A percentile compares a stretch with the other conserved stretches of the same genome.
These are phyloP conservation scores for Dendrolimus pini DNA, from an alignment of 2,888 invertebrate species.

Conservation along the genomic window DNA sequence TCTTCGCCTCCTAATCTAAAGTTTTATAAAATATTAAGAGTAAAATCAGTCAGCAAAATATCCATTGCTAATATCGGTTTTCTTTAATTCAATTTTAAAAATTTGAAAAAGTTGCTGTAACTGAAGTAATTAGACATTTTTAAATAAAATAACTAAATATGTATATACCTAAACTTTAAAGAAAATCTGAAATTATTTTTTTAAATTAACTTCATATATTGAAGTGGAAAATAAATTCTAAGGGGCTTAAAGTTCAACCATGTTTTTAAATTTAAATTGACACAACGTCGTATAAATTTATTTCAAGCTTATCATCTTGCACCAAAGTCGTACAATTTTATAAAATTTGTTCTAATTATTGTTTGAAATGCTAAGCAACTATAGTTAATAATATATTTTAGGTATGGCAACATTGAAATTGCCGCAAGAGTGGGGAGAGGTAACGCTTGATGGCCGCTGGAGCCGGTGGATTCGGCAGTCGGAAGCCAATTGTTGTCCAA, in stretches of 20 bases:
- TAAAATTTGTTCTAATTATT: conserved; percentile 22
- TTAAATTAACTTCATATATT: no score
- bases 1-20: no score
- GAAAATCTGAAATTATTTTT: no score
- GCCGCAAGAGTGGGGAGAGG: conserved; percentile 39
- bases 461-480: conserved; percentile 60
- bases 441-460: conserved; percentile 33
- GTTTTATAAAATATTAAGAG: no score
- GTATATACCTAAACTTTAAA: no score
- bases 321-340: conserved; percentile 26
- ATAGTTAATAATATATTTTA: conserved; percentile 28
- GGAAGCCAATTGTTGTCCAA: conserved; percentile 72
- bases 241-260: not conserved
- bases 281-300: conserved; percentile 16
- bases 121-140: no score
- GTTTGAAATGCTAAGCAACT: conserved; percentile 25
- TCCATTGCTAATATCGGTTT: no score
- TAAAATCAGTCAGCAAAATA: no score
- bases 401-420: conserved; percentile 38
- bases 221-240: conserved; percentile 1
- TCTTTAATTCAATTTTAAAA: no score
- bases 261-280: conserved; percentile 25
- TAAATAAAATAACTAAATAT: no score
- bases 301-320: conserved; percentile 55
- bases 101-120: no score